Evolutionary conservation across 1,140 invertebrate species (phyloP), one percentile per base, ranked within the genome.

Genomic region (Rhagoletis pomonella): DNA sequence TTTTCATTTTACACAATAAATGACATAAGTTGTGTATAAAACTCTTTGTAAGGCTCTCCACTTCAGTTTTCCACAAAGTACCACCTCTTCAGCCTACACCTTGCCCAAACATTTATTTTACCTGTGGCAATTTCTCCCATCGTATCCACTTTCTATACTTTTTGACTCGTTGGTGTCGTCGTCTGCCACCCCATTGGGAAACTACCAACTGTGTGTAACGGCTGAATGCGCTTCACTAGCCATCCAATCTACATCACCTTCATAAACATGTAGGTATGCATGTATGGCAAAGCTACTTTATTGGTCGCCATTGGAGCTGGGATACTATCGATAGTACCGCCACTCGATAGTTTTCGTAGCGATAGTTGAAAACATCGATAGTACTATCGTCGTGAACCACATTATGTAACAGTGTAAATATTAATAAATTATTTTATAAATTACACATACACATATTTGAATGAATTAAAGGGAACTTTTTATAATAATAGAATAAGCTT

Each of bases 171-270:
- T 10, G 4, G 6, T 19, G 73, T 17, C 29, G 29, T 29, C 29
- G 29, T 29, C 29, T 29, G 29, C 29, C 73, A 81, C 17, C 73
- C 14, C 73, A 19, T 55, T 55, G 73, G 73, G 47, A 81, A 81
- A 55, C 42, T 81, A n/a, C 44, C 73, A 81, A 81, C 73, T 81
- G 73, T 55, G 47, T 81, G 47, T 47, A 81, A 47, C 73, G 73
- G 73, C 73, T 81, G 73, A 81, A 14, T 81, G 73, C 73, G 42
- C 73, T 81, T 47, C 42, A 39, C 17, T 73, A 47, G 67, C 3
- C 67, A 19, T 55, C n/a, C 17, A 58, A 44, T 81, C n/a, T 29
- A 14, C 47, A 77, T 77, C 12, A 62, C n/a, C 17, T 4, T 62
- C 60, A n/a, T 62, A 62, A 4, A 14, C 60, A 62, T n/a, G 12